Evolutionary conservation across 2,797 vertebrate species (phyloP).

Genomic region (Sternotherus odoratus): DNA sequence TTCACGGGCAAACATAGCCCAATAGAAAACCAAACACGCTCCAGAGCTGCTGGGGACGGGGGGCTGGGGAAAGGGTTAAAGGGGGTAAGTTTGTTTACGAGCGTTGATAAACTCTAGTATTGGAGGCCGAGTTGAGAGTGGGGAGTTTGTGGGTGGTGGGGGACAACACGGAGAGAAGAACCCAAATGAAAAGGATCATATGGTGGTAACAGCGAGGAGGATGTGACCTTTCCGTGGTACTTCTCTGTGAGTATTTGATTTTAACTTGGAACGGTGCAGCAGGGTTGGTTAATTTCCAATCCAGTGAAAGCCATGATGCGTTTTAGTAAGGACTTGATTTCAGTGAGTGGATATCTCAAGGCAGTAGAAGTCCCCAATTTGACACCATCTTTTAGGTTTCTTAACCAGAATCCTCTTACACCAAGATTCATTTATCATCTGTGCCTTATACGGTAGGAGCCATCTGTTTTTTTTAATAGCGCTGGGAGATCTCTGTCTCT

Average conservation of each 20-base stretch:
- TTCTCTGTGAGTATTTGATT: neutral
- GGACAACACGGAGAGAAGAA: neutral
- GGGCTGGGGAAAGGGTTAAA: neutral
- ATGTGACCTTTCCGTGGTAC: neutral
- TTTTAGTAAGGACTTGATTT: neutral
- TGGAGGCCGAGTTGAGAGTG: neutral
- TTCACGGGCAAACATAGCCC: conserved; percentile 2
- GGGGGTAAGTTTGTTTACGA: conserved; percentile 29
- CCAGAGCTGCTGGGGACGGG: conserved; percentile 22
- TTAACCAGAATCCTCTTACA: neutral
- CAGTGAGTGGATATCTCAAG: neutral
- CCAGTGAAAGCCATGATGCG: neutral
- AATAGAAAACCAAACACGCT: neutral
- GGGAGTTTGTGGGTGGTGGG: accelerated
- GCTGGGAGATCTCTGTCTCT: neutral
- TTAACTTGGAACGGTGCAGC: neutral
- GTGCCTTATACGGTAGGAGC: neutral
- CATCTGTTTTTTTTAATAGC: neutral
- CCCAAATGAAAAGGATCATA: accelerated
- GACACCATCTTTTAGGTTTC: neutral
- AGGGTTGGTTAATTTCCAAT: neutral
- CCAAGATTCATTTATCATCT: no score
- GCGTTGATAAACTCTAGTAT: neutral
- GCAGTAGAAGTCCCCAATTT: neutral
- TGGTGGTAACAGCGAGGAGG: neutral